phyloP scores from a whole-genome alignment of 2,113 vertebrate species.

The Zosterops japonicus region DNA sequence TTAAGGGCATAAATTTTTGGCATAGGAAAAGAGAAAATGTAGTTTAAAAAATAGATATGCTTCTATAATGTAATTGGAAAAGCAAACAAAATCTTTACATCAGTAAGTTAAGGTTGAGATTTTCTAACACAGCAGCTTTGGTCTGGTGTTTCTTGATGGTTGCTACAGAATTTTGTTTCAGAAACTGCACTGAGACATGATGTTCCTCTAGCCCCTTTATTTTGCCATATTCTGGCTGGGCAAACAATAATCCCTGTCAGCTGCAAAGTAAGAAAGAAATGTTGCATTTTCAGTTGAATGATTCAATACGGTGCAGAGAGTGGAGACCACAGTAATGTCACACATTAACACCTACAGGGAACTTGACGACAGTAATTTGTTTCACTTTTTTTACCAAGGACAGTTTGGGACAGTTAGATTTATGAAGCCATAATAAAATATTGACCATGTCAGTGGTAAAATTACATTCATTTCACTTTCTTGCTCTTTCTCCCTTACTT shows the following conservation, averaged over 20 bases:
- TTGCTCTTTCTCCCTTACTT: background rate
- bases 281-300: conserved; percentile 13
- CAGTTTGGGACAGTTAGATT: conserved; percentile 43
- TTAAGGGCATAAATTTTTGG: background rate
- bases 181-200: background rate
- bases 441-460: conserved; percentile 5
- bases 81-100: background rate
- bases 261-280: conserved; percentile 17
- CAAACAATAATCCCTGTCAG: conserved; percentile 16
- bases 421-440: conserved; percentile 48
- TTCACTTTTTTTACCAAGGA: conserved; percentile 52
- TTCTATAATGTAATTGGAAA: background rate
- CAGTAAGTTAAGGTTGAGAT: background rate
- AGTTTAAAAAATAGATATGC: background rate
- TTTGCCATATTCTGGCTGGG: conserved; percentile 27
- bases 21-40: background rate
- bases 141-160: background rate
- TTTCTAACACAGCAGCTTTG: background rate
- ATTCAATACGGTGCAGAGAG: background rate
- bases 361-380: conserved; percentile 30
- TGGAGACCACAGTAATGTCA: conserved; percentile 26
- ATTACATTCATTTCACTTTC: conserved; percentile 9
- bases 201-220: background rate
- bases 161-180: background rate
- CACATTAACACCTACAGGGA: conserved; percentile 23